Percentiles rank a stretch among this genome's conserved stretches.
Conservation (phyloP, 64 coral and sea anemone species). For the Pachyseris speciosa region DNA sequence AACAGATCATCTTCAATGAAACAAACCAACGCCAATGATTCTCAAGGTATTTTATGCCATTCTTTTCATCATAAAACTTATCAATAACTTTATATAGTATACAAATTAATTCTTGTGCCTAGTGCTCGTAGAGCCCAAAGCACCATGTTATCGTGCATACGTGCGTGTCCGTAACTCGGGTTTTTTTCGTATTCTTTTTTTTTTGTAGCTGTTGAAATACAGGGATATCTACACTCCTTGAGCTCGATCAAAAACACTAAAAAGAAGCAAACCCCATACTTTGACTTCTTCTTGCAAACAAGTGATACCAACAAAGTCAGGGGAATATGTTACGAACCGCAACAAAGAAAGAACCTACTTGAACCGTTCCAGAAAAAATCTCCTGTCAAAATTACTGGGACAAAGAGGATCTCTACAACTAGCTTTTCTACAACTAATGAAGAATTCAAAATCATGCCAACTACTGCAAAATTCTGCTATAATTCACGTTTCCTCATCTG, state of each 20-base stretch:
- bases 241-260: constrained; percentile 50
- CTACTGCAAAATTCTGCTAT: constrained; percentile 49
- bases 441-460: constrained; percentile 63
- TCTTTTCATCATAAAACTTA: too few species aligned
- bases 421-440: constrained; percentile 43
- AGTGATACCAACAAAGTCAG: constrained; percentile 40
- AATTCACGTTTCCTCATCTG: constrained; percentile 21
- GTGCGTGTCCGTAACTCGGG: background rate
- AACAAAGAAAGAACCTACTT: constrained; percentile 52
- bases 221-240: constrained; percentile 57
- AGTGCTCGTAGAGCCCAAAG: too few species aligned
- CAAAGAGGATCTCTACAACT: constrained; percentile 46
- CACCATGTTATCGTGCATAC: background rate
- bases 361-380: constrained; percentile 66
- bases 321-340: constrained; percentile 57
- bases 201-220: background rate
- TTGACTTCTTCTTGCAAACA: constrained; percentile 63
- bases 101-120: too few species aligned
- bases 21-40: too few species aligned
- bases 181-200: constrained; percentile 27
- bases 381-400: constrained; percentile 56
- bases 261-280: constrained; percentile 57
- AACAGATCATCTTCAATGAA: too few species aligned
- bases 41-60: too few species aligned
- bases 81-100: too few species aligned